Base-by-base conservation (phyloP, 2,797 vertebrate genomes). In the Microhierax caerulescens region DNA sequence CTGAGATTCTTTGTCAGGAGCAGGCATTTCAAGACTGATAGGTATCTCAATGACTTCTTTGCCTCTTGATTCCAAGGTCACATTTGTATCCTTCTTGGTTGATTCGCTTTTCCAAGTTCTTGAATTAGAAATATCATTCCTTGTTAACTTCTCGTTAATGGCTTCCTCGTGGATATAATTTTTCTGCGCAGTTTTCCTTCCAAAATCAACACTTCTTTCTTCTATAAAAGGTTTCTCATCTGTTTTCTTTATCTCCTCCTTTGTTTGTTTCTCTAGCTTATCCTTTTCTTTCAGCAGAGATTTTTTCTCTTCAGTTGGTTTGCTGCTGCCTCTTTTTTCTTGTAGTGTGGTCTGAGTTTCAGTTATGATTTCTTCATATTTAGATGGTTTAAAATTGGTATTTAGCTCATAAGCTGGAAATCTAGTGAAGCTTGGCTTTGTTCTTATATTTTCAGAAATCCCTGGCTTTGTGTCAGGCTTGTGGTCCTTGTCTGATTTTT, bases 341-440 rank as follows among this genome's bases (percentile, higher is more conserved):
- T 68, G 88, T 8, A 85, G 32, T 3, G 13, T 70, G 34, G 80
- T 89, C 61, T 5, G 57, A 69, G 86, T 97, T 91, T 96, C 96
- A 89, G 86, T 96, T 77, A 93, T 9, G 27, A 88, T 96, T 94
- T 95, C 94, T 92, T 97, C 96, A 72, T 97, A 93, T 72, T 57
- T 92, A 47, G 88, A 56, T 10, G 95, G 92, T 94, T 91, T 96
- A 56, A 77, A 83, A 56, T 23, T 79, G 45, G 93, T 89, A 32
- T 86, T 48, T 47, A 91, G 82, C 76, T 95, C 87, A 18, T 93
- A 90, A 69, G 48, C 13, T 2, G 96, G 95, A 94, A 96, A 97
- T 37, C 67, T 85, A 28, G 93, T 69, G 69, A 96, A 81, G 39
- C 64, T 48, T 89, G 94, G 65, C 78, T 93, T 92, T 23, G 85